These are phyloP conservation scores for Zootoca vivipara DNA, from an alignment of 2,113 vertebrate species.

Conservation along the genomic window DNA sequence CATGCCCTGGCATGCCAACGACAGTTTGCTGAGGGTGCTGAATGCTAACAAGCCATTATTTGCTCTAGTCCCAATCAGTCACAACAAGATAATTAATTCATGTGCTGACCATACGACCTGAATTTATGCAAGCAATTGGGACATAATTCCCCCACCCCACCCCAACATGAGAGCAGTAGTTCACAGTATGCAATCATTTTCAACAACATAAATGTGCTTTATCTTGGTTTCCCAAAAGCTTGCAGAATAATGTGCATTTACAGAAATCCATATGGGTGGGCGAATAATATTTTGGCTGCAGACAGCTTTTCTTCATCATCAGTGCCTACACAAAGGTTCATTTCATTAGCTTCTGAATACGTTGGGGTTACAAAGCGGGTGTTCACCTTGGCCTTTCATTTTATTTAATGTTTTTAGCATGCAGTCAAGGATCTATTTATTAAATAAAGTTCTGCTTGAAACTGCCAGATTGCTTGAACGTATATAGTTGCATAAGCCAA, in stretches of 20 bases:
- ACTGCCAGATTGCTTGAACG: background rate
- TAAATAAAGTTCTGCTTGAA: constrained; percentile 27
- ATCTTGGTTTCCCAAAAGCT: constrained; percentile 49
- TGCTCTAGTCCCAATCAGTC: constrained; percentile 65
- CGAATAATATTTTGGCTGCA: constrained; percentile 47
- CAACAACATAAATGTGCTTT: constrained; percentile 45
- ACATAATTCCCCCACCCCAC: constrained; percentile 36
- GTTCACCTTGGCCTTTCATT: background rate
- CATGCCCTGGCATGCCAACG: constrained; percentile 49
- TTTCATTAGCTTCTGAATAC: constrained; percentile 28
- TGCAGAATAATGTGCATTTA: constrained; percentile 35
- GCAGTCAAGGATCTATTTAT: constrained; percentile 1
- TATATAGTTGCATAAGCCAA: background rate
- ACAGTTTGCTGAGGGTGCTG: constrained; percentile 24
- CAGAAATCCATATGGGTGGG: constrained; percentile 32
- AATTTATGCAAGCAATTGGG: constrained; percentile 44
- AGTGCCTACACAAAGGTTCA: background rate
- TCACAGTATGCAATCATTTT: constrained; percentile 53
- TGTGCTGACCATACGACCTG: constrained; percentile 44
- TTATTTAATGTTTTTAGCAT: constrained; percentile 8
- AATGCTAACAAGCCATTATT: constrained; percentile 43
- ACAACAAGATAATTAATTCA: constrained; percentile 59
- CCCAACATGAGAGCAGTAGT: constrained; percentile 56
- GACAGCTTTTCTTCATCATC: constrained; percentile 28
- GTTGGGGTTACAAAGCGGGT: constrained; percentile 33